These are phyloP conservation scores for Pseudanteris insignis DNA, from an alignment of 2,888 invertebrate genomes.

Conservation along the genomic window DNA sequence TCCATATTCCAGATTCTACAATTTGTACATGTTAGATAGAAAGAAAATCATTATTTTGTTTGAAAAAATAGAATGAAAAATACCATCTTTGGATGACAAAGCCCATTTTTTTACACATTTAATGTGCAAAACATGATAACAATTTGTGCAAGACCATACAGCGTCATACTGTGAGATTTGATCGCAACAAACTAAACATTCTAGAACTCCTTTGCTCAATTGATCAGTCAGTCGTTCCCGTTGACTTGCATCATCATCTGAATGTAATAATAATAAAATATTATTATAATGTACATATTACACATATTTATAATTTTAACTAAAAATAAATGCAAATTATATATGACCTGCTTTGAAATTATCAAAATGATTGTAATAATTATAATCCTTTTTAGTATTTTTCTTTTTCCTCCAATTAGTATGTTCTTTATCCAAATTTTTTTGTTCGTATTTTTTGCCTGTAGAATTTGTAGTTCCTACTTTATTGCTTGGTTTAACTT, in stretches of 20 bases:
- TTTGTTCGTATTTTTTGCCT: background rate
- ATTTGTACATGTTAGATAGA: no score
- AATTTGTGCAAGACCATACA: slow-evolving; percentile 91
- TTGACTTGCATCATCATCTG: slow-evolving; percentile 75
- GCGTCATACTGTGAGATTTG: slow-evolving; percentile 80
- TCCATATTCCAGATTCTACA: slow-evolving; percentile 80
- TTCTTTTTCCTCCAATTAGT: slow-evolving; percentile 40
- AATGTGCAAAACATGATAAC: slow-evolving; percentile 92
- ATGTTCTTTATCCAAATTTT: slow-evolving; percentile 8
- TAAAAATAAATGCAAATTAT: no score
- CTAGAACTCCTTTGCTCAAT: slow-evolving; percentile 81
- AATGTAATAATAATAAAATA: no score
- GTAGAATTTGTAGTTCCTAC: slow-evolving; percentile 3
- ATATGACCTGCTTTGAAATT: no score
- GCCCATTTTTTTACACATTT: slow-evolving; percentile 94
- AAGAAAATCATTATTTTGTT: no score
- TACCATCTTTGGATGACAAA: slow-evolving; percentile 77
- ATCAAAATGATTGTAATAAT: no score
- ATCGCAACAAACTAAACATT: slow-evolving; percentile 96
- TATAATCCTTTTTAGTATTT: no score
- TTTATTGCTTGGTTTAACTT: slow-evolving; percentile 40
- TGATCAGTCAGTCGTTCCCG: slow-evolving; percentile 85
- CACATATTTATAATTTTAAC: no score
- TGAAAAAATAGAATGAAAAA: slow-evolving; percentile 39
- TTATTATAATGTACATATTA: no score